Base-by-base conservation (phyloP, 2,888 invertebrate genomes). In the Andricus quercusramuli region DNA sequence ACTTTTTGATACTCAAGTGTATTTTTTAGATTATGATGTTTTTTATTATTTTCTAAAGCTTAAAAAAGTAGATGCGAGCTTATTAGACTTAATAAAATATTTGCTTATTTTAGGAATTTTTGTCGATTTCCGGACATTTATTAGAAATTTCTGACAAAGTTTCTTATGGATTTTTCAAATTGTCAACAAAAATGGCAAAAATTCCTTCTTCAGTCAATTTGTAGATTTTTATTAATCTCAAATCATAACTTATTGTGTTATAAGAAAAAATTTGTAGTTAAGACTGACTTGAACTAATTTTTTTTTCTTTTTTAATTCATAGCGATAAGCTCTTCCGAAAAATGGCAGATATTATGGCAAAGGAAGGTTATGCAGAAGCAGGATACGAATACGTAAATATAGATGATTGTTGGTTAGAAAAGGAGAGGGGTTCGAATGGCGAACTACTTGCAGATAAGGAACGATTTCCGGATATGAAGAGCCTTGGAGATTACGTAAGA, bases 341-440 rank as follows among this genome's bases (percentile, higher is more conserved):
- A 82, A 98, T 98, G 98, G 94, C 98, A 20, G 98, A 98, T 92
- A 95, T 97, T 87, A 94, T 98, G 83, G 96, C 97, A 74, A 94
- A 95, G 6, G 98, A 98, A 92, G 99, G 99, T 15, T 99, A 98
- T 92, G 96, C 96, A 11, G 95, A 95, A 6, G 97, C 94, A 2
- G 99, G 99, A 29, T 99, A 99, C 92, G 96, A 98, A 92, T 98
- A 98, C 92, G 96, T 98, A 86, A 98, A 97, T 90, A 96, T 98
- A 74, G 98, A 98, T 90, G 98, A 99, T 93, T 99, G 99, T 93
- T 99, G 99, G 98, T 94, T 98, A 80, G 97, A 98, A 89, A 95
- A 97, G 88, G 95, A 97, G 86, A 94, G 99, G 64, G 96, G 96
- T 88, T 90, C 94, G 17, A 94, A 95, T 84, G 98, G 98, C 17